Base-by-base conservation (phyloP, 2,888 invertebrate species). In the Ceraclea dissimilis region DNA sequence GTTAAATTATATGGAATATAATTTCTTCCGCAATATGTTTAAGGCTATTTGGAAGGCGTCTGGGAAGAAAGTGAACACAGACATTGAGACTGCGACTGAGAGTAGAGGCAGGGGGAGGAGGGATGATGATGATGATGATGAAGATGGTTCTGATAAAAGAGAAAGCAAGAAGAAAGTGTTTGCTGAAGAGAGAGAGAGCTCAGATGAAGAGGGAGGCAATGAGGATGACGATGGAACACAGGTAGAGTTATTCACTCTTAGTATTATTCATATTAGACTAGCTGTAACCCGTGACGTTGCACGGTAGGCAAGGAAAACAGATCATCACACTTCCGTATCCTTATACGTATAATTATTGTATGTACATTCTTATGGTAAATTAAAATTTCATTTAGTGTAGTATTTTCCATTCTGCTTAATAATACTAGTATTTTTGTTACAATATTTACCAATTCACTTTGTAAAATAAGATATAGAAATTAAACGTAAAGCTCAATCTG, bases 1-100 rank as follows among this genome's bases (percentile, higher is more conserved):
- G 20, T 71, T 94, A 21, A 78, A 81, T 34, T 85, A 85, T 66
- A 86, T 95, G 75, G 88, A 90, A 66, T 79, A 77, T 2, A 72
- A 70, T 16, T 93, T 88, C 68, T 83, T 91, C 63, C 74, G 72
- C n/a, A 75, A 78, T 51, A 75, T 92, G 70, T 85, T 90, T 65
- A 65, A 70, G 1, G 72, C 78, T 2, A 80, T 90, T 13, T 74
- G 78, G 26, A 85, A 79, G 66, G 75, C 80, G 2, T 78, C 79
- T 0, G 84, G 80, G 65, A 67, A 75, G 19, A 76, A 75, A 8
- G 70, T 74, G 1, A 78, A 79, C 2, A 71, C 79, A 10, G 63
- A 80, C 63, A 76, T 79, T 77, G 73, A 76, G 5, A 57, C 72
- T 2, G 79, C 79, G 46, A 68, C 72, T 57, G 69, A 68, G 31